Percentiles rank a stretch among this genome's conserved stretches.
Conservation (phyloP, 92 coral and sea anemone genomes). For the Porites evermanni region DNA sequence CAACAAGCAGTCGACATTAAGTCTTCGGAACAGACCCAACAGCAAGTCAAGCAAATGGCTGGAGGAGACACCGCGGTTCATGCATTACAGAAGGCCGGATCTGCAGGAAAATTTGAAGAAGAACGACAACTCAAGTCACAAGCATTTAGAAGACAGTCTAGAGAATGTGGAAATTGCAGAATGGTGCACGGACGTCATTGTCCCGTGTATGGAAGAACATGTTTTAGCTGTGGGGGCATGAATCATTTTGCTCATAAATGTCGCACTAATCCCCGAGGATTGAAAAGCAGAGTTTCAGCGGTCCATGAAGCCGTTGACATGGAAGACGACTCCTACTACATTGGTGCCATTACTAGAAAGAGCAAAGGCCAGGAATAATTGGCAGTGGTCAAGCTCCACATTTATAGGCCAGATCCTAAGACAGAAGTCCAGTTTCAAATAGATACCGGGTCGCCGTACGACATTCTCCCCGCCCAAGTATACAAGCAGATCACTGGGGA, state of each 20-base stretch:
- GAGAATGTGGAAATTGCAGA: conserved; percentile 37
- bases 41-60: conserved; percentile 27
- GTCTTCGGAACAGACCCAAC: conserved; percentile 33
- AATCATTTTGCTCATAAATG: conserved; percentile 28
- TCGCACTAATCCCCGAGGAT: neutral
- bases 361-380: neutral
- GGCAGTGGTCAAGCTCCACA: neutral
- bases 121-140: neutral
- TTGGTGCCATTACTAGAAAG: conserved; percentile 6
- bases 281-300: conserved; percentile 6
- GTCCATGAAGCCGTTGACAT: conserved; percentile 1
- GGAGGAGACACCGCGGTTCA: conserved; percentile 26
- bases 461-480: too few species aligned
- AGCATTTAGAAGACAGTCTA: neutral
- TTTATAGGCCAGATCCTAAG: neutral
- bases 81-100: neutral
- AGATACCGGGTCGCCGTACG: conserved; percentile 21
- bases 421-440: conserved; percentile 33
- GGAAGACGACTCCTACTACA: conserved; percentile 33
- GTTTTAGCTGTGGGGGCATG: conserved; percentile 21
- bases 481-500: too few species aligned
- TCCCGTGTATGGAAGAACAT: conserved; percentile 31
- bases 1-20: neutral
- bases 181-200: conserved; percentile 9
- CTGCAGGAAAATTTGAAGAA: neutral